phyloP scores from a whole-genome alignment of 2,113 vertebrate species.

The Pavo muticus region DNA sequence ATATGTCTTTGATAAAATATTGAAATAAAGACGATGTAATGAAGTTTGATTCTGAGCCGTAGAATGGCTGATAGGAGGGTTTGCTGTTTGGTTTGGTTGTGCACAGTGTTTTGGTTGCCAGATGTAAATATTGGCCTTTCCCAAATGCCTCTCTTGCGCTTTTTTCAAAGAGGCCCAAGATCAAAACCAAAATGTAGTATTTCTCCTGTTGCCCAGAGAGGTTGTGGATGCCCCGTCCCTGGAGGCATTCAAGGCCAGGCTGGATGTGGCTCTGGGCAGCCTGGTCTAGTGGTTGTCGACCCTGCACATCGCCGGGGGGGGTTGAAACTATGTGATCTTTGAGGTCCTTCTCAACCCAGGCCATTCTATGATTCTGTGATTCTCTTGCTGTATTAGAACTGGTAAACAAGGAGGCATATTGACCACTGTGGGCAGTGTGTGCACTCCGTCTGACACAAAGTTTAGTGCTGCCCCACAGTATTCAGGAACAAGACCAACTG shows the following conservation, averaged over 20 bases:
- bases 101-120: background rate
- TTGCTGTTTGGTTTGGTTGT: background rate
- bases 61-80: background rate
- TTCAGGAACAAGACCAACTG: background rate
- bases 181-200: background rate
- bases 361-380: background rate
- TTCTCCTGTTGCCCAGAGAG: background rate
- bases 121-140: background rate
- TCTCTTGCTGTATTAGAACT: background rate
- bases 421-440: fast-evolving
- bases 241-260: too few species aligned
- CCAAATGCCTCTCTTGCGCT: background rate
- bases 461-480: background rate
- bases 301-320: too few species aligned
- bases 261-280: too few species aligned
- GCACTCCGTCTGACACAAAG: background rate
- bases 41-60: background rate
- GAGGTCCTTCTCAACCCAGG: too few species aligned
- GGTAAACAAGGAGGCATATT: background rate
- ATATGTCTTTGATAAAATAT: background rate
- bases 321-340: too few species aligned
- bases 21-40: background rate
- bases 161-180: background rate
- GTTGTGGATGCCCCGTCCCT: too few species aligned
- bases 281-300: too few species aligned